Base-by-base conservation (phyloP, 2,888 invertebrate species). In the Xestia c-nigrum region DNA sequence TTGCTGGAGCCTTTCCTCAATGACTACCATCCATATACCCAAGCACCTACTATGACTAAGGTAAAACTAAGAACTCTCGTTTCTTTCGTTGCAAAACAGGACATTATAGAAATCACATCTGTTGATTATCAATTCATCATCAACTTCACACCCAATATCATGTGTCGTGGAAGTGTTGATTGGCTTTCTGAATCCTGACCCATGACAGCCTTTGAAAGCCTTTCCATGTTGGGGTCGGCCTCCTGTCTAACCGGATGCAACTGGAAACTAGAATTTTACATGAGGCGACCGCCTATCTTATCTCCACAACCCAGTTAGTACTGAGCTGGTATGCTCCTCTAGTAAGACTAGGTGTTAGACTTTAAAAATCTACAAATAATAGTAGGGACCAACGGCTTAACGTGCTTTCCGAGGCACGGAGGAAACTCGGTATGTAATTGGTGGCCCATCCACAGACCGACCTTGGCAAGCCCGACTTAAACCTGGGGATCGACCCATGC, bases 1-100 rank as follows among this genome's bases (percentile, higher is more conserved):
- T 16, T 38, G n/a, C n/a, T 21, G 24, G n/a, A 72, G 47, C 40
- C 16, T 73, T 72, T 65, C 2, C 40, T 76, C 47, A 55, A 80
- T 31, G 69, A 57, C 3, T 24, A 38, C 24, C 52, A 16, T 12
- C 24, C 24, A 1, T 57, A 24, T 38, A 31, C 31, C 31, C n/a
- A 40, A 38, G 21, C 3, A 24, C 16, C 19, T 66, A 40, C 21
- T 43, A 47, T 19, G 5, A 47, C 16, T 47, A 19, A 19, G 24
- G 31, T 57, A 57, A 57, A 24, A 57, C 55, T 55, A 55, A n/a
- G 12, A 24, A 24, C 0, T 57, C 3, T 24, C 0, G 24, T 24
- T 24, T 6, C 6, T 57, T 14, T 14, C 14, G 57, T 57, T 57
- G 57, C 6, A 6, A 57, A 31, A 16, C 16, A 16, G 4, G 1